Conservation (phyloP, 2,797 vertebrate genomes). For the Tragelaphus eurycerus region DNA sequence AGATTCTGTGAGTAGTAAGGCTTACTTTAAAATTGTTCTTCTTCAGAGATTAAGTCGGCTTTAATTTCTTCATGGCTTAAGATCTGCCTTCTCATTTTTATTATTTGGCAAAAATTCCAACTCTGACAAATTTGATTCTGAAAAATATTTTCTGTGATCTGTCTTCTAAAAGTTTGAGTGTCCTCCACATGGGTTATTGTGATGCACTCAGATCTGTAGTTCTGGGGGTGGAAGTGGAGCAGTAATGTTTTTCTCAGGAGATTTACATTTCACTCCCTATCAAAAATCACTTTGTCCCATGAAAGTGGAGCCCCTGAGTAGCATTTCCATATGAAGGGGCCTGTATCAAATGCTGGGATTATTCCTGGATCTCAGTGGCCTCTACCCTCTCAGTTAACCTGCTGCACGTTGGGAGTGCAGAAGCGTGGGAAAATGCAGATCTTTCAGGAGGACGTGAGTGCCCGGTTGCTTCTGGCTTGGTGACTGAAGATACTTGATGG, state of each 20-base stretch:
- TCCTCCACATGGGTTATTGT: slow-evolving; percentile 75
- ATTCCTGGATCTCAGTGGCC: slow-evolving; percentile 80
- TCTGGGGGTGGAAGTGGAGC: slow-evolving; percentile 73
- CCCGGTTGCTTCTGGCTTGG: slow-evolving; percentile 80
- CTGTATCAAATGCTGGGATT: slow-evolving; percentile 84
- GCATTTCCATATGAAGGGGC: slow-evolving; percentile 85
- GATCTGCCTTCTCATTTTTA: slow-evolving; percentile 58
- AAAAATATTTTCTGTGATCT: slow-evolving; percentile 57
- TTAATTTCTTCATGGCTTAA: background rate
- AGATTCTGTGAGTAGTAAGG: background rate
- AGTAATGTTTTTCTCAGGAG: slow-evolving; percentile 84
- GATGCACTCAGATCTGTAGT: slow-evolving; percentile 77
- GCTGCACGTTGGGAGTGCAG: slow-evolving; percentile 79
- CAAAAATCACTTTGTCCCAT: slow-evolving; percentile 82
- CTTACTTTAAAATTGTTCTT: background rate
- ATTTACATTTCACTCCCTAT: slow-evolving; percentile 83
- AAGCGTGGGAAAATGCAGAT: slow-evolving; percentile 82
- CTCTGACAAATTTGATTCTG: slow-evolving; percentile 52
- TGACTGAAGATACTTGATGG: slow-evolving; percentile 81
- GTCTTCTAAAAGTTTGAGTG: slow-evolving; percentile 79
- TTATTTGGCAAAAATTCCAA: slow-evolving; percentile 68
- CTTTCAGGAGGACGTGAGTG: slow-evolving; percentile 78
- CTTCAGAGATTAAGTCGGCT: slow-evolving; percentile 1
- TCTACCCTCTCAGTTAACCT: slow-evolving; percentile 80
- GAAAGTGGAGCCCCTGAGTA: slow-evolving; percentile 84